These are phyloP conservation scores for Turdus rufiventris DNA, from an alignment of 2,113 vertebrate genomes.

Conservation along the genomic window DNA sequence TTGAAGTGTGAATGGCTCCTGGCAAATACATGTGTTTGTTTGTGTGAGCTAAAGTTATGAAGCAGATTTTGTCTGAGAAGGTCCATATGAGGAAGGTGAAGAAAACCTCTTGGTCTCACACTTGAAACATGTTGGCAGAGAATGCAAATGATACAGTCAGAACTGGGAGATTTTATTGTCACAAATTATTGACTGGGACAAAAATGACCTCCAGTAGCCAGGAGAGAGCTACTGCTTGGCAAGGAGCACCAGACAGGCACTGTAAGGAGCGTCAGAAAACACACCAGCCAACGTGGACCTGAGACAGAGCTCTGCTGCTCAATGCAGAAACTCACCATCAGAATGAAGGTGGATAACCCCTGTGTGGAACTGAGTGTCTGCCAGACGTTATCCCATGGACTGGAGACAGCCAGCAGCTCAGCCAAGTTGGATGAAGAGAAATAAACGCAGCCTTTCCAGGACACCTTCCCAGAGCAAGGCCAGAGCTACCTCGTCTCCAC, in stretches of 20 bases:
- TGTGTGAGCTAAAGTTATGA: neutral
- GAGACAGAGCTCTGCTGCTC: neutral
- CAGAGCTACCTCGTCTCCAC: neutral
- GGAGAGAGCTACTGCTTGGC: neutral
- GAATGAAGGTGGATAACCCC: neutral
- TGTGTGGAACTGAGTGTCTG: neutral
- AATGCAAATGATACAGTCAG: neutral
- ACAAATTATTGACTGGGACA: neutral
- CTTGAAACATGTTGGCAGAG: neutral
- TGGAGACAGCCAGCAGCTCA: neutral
- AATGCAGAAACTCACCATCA: neutral
- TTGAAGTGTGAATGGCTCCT: neutral
- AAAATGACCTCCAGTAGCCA: accelerated
- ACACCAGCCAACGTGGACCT: neutral
- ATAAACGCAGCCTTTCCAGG: neutral
- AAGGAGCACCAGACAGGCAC: neutral
- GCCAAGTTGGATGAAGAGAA: neutral
- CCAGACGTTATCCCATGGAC: neutral
- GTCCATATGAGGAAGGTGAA: neutral
- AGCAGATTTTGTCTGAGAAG: neutral
- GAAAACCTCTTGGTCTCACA: neutral
- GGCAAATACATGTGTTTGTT: neutral
- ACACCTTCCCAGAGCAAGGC: neutral
- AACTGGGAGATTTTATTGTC: neutral
- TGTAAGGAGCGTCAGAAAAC: accelerated